A percentile compares a stretch with the other conserved stretches of the same genome.
phyloP scores from a whole-genome alignment of 2,797 vertebrate species.

The Odontamblyopus lacepedii region DNA sequence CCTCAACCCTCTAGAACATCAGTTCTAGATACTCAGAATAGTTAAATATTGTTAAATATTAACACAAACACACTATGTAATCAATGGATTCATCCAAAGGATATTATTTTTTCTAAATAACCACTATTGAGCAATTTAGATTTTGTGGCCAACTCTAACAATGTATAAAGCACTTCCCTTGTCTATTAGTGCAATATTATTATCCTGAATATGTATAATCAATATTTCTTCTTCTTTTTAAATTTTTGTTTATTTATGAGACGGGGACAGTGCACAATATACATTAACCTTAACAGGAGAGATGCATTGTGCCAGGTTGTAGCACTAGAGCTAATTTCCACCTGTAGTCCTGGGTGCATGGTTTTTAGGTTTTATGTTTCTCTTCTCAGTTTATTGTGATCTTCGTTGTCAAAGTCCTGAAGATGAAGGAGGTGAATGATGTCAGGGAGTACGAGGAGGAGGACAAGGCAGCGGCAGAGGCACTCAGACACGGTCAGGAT shows the following conservation, averaged over 20 bases:
- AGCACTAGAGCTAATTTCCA: no score
- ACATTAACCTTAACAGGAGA: no score
- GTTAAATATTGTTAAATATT: background rate
- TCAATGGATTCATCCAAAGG: no score
- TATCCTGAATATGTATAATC: background rate
- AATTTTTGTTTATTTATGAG: no score
- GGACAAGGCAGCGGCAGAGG: constrained; percentile 43
- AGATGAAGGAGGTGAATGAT: constrained; percentile 89
- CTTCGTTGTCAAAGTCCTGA: constrained; percentile 90
- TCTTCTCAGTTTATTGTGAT: constrained; percentile 87
- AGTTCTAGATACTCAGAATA: background rate
- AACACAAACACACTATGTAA: background rate
- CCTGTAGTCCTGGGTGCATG: no score
- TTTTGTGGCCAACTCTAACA: no score
- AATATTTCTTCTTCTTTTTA: background rate
- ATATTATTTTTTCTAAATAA: no score
- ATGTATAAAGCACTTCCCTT: background rate
- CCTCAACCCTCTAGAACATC: no score
- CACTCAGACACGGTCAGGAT: constrained; percentile 33
- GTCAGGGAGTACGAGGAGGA: constrained; percentile 89
- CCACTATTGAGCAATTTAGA: no score
- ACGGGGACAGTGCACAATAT: no score
- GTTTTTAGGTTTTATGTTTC: no score
- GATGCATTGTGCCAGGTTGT: no score
- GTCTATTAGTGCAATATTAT: background rate